Conservation (phyloP, 1,140 invertebrate species). For the Ditylenchus dipsaci region DNA sequence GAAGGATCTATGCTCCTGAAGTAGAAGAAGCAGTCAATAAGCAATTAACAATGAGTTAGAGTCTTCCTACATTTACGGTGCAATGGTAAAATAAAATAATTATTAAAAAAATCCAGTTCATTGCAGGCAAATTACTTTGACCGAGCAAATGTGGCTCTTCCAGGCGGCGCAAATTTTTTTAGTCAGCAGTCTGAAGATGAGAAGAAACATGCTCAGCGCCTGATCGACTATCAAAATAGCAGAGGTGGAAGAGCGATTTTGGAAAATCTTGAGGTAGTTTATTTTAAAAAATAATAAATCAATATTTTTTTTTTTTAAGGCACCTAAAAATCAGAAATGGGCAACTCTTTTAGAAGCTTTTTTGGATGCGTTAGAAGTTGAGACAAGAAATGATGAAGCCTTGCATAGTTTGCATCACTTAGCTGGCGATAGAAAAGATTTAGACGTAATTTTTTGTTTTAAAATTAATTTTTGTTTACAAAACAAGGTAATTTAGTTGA, state of each 20-base stretch:
- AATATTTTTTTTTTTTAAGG: constrained; percentile 47
- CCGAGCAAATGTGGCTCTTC: constrained; percentile 72
- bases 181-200: constrained; percentile 72
- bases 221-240: constrained; percentile 74
- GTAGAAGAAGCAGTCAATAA: constrained; percentile 73
- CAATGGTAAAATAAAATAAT: constrained; percentile 64
- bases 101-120: not conserved
- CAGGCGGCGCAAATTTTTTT: constrained; percentile 70
- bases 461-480: constrained; percentile 21
- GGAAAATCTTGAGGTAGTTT: constrained; percentile 61
- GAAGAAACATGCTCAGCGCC: constrained; percentile 64
- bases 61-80: constrained; percentile 76
- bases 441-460: constrained; percentile 62
- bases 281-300: not conserved
- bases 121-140: constrained; percentile 68
- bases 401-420: constrained; percentile 69
- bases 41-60: constrained; percentile 82
- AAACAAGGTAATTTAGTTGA: constrained; percentile 19
- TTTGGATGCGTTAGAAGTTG: constrained; percentile 69
- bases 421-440: constrained; percentile 68
- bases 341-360: constrained; percentile 68
- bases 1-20: constrained; percentile 73
- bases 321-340: constrained; percentile 67
- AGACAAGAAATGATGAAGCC: constrained; percentile 74
- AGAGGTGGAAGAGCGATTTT: constrained; percentile 65